Conservation (phyloP, 2,888 invertebrate genomes). For the Cheilosia soror region DNA sequence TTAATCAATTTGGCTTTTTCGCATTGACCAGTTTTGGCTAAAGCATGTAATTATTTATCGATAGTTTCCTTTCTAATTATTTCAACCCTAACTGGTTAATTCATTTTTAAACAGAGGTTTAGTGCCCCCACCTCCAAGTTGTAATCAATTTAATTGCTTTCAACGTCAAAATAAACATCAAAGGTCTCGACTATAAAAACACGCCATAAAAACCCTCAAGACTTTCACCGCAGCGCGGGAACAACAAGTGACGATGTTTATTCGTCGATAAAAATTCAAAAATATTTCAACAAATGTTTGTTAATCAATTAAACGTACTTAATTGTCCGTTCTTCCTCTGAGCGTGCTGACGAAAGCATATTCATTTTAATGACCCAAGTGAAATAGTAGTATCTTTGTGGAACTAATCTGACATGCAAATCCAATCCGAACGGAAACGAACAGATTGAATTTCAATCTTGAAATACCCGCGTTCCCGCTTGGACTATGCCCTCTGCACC, state of each 20-base stretch:
- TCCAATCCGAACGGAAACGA: slow-evolving; percentile 49
- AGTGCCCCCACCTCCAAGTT: not conserved
- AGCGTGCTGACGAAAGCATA: slow-evolving; percentile 5
- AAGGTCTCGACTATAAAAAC: not conserved
- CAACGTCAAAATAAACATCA: slow-evolving; percentile 15
- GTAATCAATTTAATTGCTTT: slow-evolving; percentile 43
- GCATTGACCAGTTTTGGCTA: not conserved
- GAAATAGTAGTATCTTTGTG: slow-evolving; percentile 18
- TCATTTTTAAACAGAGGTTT: slow-evolving; percentile 14
- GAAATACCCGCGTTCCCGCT: not conserved
- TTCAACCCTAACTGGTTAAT: not conserved
- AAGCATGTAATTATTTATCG: not conserved
- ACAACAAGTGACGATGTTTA: slow-evolving; percentile 26
- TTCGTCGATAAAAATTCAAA: slow-evolving; percentile 22
- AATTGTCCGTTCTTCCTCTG: slow-evolving; percentile 6
- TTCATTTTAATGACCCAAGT: slow-evolving; percentile 6
- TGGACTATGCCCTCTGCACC: slow-evolving; percentile 5
- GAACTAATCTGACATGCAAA: slow-evolving; percentile 43
- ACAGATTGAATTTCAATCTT: slow-evolving; percentile 56
- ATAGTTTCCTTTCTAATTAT: not conserved
- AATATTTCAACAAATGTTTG: slow-evolving; percentile 40
- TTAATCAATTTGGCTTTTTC: not conserved
- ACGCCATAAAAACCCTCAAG: slow-evolving; percentile 10
- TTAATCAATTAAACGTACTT: slow-evolving; percentile 36
- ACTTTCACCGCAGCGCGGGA: slow-evolving; percentile 1